Conservation (phyloP, 2,888 invertebrate genomes). For the Taenaris catops region DNA sequence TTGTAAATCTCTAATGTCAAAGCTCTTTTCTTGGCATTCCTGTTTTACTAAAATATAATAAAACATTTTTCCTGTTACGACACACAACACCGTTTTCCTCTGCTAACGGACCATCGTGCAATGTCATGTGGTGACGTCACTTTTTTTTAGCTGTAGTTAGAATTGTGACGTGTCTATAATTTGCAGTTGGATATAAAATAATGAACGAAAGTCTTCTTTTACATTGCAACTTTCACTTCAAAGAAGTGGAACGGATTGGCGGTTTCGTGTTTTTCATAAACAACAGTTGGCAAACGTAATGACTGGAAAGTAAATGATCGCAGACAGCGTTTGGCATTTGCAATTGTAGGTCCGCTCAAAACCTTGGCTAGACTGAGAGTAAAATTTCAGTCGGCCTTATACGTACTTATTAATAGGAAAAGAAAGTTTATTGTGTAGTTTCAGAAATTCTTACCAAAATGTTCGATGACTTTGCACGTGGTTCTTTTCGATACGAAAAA, state of each 20-base stretch:
- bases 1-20: no score
- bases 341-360: no score
- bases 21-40: no score
- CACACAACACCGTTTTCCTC: background rate
- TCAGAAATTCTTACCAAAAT: no score
- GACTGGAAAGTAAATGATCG: background rate
- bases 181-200: background rate
- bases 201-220: constrained; percentile 13
- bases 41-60: no score
- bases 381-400: no score
- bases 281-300: background rate
- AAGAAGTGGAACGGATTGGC: background rate
- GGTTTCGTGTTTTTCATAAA: background rate
- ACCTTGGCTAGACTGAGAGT: no score
- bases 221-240: constrained; percentile 15
- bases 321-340: no score
- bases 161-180: constrained; percentile 1
- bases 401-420: no score
- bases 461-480: no score
- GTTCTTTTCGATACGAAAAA: no score
- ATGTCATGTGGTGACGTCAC: constrained; percentile 1
- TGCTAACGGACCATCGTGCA: background rate
- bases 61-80: constrained; percentile 1
- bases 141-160: background rate
- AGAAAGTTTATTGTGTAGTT: no score